Conservation (phyloP, 2,113 vertebrate genomes). For the Mustela nigripes region DNA sequence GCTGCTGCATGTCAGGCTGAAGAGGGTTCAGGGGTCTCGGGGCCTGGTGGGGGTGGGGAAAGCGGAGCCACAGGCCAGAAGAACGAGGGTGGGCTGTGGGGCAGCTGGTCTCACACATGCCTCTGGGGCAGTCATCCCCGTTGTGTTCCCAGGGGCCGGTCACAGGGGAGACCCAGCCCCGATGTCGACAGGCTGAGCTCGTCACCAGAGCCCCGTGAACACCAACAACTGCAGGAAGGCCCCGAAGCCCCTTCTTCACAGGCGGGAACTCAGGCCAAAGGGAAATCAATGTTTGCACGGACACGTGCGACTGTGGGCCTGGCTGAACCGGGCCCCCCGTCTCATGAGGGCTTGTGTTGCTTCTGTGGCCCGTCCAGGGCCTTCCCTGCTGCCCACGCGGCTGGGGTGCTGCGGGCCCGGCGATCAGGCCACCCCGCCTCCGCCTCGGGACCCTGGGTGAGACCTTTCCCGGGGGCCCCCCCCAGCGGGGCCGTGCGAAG, state of each 20-base stretch:
- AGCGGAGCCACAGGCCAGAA: background rate
- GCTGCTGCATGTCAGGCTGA: fast-evolving
- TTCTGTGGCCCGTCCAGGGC: fast-evolving
- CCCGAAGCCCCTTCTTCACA: background rate
- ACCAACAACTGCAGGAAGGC: background rate
- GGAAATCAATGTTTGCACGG: fast-evolving
- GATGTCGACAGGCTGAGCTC: background rate
- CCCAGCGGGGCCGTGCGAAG: background rate
- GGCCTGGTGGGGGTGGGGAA: background rate
- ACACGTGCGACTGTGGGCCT: fast-evolving
- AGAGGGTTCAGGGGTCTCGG: background rate
- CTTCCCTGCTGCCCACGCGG: background rate
- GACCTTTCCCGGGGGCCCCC: background rate
- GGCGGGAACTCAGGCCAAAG: background rate
- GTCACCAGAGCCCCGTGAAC: background rate
- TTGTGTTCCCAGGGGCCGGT: background rate
- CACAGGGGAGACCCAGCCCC: background rate
- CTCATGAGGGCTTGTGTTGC: fast-evolving
- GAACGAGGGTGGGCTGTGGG: background rate
- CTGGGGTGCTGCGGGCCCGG: too few species aligned
- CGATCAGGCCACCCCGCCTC: background rate
- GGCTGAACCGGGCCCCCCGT: background rate
- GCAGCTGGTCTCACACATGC: too few species aligned
- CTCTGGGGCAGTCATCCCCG: background rate
- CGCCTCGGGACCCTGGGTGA: background rate